These are phyloP conservation scores for Strix aluco DNA, from an alignment of 2,113 vertebrate genomes.

Conservation along the genomic window DNA sequence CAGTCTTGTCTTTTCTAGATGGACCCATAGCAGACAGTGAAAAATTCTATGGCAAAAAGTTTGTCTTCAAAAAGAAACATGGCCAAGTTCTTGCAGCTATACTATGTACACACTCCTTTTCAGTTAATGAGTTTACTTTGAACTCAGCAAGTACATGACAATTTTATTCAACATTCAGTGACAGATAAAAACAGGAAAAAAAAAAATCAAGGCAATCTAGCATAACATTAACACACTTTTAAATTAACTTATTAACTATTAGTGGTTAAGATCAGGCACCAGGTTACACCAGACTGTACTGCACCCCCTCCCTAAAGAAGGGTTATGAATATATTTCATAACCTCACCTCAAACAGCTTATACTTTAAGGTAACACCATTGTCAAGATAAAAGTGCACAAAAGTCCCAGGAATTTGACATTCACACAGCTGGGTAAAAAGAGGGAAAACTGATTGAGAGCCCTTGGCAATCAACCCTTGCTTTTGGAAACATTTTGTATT, in stretches of 20 bases:
- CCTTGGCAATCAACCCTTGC: neutral
- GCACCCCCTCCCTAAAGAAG: neutral
- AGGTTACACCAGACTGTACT: neutral
- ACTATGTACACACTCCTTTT: fast-evolving
- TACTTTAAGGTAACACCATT: neutral
- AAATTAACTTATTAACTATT: neutral
- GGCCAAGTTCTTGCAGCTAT: neutral
- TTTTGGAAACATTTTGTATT: neutral
- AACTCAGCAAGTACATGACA: neutral
- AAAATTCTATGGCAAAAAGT: neutral
- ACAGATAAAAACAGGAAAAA: neutral
- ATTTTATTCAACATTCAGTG: neutral
- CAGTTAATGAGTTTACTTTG: fast-evolving
- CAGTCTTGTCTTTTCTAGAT: neutral
- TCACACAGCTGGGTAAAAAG: neutral
- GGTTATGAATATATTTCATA: neutral
- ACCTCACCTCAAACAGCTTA: neutral
- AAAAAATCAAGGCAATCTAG: neutral
- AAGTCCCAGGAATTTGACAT: neutral
- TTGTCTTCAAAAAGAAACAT: neutral
- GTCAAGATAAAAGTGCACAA: neutral
- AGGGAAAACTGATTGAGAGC: neutral
- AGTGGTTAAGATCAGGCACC: neutral
- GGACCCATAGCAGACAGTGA: neutral
- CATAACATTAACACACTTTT: neutral